Percentiles rank a stretch among this genome's conserved stretches.
These are phyloP conservation scores for Drosophila birchii DNA, from an alignment of 2,888 invertebrate species.

Conservation along the genomic window DNA sequence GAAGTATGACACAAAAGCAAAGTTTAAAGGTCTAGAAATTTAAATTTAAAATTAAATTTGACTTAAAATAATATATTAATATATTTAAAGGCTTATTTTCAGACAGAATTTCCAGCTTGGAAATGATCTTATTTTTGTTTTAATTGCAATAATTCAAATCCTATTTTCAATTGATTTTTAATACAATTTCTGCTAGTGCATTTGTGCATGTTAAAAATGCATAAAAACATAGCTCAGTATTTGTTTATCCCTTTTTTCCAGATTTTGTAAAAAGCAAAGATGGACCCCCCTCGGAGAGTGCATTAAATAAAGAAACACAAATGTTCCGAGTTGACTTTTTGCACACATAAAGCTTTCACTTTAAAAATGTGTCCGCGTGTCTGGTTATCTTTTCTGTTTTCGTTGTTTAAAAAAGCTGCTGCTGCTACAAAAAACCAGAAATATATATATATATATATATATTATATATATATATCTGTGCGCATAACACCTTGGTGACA, in stretches of 20 bases:
- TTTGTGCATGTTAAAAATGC: neutral
- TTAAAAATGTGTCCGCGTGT: constrained; percentile 9
- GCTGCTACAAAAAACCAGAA: constrained; percentile 10
- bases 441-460: constrained; percentile 1
- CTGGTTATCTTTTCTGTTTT: constrained; percentile 10
- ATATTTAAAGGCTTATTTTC: neutral
- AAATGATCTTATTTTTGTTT: neutral
- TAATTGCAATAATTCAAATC: neutral
- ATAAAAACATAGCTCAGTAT: neutral
- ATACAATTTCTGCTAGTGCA: neutral
- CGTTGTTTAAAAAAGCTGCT: constrained; percentile 22
- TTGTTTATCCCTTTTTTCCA: neutral
- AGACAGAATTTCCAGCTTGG: neutral
- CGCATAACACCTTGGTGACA: constrained; percentile 72
- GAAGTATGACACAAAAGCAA: neutral
- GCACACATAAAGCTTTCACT: constrained; percentile 45
- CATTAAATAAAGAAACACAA: constrained; percentile 26
- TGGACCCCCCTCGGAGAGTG: neutral
- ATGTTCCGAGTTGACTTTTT: constrained; percentile 33
- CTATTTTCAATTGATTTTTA: neutral
- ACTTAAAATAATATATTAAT: neutral
- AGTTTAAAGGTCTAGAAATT: neutral
- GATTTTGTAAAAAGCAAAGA: constrained; percentile 1
- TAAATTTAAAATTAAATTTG: neutral
- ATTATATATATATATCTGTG: constrained; percentile 19